These are phyloP conservation scores for Rhogogaster chlorosoma DNA, from an alignment of 2,888 invertebrate genomes.

Conservation along the genomic window DNA sequence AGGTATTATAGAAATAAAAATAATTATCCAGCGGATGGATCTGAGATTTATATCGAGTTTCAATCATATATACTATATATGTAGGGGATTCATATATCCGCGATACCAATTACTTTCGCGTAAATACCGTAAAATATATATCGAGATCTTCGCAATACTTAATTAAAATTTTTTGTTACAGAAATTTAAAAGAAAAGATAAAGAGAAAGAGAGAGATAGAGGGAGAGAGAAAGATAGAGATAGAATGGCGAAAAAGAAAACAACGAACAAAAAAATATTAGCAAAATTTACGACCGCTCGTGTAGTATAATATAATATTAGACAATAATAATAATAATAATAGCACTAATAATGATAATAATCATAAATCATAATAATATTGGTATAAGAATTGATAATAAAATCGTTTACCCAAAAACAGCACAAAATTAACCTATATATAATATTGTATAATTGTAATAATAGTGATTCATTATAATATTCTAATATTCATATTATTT, in stretches of 20 bases:
- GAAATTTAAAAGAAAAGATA: background rate
- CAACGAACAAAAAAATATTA: constrained; percentile 23
- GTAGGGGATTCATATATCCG: background rate
- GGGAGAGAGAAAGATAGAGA: background rate
- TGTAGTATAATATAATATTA: background rate
- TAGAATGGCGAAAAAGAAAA: background rate
- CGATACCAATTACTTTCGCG: background rate
- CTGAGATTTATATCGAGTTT: constrained; percentile 37
- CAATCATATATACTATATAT: background rate
- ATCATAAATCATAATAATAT: constrained; percentile 28
- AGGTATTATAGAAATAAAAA: background rate
- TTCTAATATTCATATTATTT: constrained; percentile 46
- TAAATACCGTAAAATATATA: background rate
- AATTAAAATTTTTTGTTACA: background rate
- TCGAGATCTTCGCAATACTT: constrained; percentile 18
- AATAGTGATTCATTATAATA: constrained; percentile 34
- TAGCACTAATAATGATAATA: background rate
- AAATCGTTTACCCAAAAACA: constrained; percentile 29
- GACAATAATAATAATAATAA: background rate
- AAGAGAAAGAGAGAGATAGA: background rate
- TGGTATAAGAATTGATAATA: constrained; percentile 16
- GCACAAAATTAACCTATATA: constrained; percentile 23
- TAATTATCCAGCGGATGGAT: constrained; percentile 15
- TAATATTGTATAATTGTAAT: constrained; percentile 35
- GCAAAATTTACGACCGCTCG: constrained; percentile 23